A percentile compares a stretch with the other conserved stretches of the same genome.
Conservation (phyloP, 2,888 invertebrate genomes). For the Habrosyne pyritoides region DNA sequence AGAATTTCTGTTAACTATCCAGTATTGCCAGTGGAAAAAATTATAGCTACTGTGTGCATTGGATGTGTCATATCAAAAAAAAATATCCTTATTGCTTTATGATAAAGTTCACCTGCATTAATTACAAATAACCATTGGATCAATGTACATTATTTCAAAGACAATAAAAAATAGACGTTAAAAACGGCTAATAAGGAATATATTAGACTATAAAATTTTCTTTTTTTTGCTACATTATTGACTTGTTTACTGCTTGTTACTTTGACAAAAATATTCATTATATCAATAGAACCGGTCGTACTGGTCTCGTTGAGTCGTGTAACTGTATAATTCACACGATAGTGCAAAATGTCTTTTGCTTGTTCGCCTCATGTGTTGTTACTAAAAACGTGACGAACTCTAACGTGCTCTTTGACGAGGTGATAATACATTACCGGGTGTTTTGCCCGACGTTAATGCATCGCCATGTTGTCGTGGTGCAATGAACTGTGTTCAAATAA, state of each 20-base stretch:
- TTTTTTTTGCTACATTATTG: no score
- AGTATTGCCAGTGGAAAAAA: no score
- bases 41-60: no score
- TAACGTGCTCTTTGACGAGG: slow-evolving; percentile 7
- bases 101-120: no score
- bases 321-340: slow-evolving; percentile 22
- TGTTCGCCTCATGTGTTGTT: slow-evolving; percentile 6
- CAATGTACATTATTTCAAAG: no score
- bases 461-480: not conserved
- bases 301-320: slow-evolving; percentile 7
- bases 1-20: no score
- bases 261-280: not conserved
- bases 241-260: not conserved
- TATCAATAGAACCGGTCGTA: slow-evolving; percentile 14
- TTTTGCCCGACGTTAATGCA: not conserved
- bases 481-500: not conserved
- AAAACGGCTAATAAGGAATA: no score
- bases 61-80: no score
- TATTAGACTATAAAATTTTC: no score
- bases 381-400: slow-evolving; percentile 1
- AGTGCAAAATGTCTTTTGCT: slow-evolving; percentile 18
- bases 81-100: no score
- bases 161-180: no score
- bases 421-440: not conserved
- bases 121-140: no score